phyloP scores from a whole-genome alignment of 1,140 invertebrate genomes.

The Triops longicaudatus region DNA sequence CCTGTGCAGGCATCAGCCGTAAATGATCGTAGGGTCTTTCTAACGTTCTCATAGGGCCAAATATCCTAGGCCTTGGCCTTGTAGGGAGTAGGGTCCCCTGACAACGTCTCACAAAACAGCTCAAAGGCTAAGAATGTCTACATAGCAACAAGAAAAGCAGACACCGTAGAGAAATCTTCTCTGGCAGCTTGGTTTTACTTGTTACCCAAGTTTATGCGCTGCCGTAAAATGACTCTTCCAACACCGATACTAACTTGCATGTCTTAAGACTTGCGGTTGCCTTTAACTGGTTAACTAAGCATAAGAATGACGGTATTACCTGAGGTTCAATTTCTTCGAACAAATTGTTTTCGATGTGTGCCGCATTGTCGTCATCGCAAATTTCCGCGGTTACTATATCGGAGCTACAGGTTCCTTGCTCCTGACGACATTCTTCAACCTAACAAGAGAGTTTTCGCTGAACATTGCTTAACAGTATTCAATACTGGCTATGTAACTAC shows the following conservation, averaged over 20 bases:
- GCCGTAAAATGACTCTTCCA: neutral
- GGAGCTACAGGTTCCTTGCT: neutral
- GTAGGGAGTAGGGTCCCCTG: neutral
- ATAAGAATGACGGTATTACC: neutral
- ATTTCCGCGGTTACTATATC: neutral
- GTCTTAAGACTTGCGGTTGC: neutral
- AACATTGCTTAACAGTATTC: no score
- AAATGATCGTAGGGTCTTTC: conserved; percentile 35
- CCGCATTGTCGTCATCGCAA: neutral
- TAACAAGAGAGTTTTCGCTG: neutral
- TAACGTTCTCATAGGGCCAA: neutral
- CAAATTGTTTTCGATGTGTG: neutral
- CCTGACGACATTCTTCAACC: neutral
- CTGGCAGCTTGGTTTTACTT: neutral
- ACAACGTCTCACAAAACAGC: neutral
- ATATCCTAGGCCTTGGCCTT: neutral
- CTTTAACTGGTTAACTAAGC: neutral
- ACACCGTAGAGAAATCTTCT: neutral
- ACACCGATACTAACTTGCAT: neutral
- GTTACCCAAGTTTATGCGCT: neutral
- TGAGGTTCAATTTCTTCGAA: neutral
- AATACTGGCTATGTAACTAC: no score
- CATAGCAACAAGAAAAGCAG: neutral
- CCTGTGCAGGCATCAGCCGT: conserved; percentile 39
- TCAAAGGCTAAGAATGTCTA: neutral